A percentile compares a stretch with the other conserved stretches of the same genome.
Evolutionary conservation across 1,140 invertebrate genomes (phyloP).

Genomic region (Conus betulinus): DNA sequence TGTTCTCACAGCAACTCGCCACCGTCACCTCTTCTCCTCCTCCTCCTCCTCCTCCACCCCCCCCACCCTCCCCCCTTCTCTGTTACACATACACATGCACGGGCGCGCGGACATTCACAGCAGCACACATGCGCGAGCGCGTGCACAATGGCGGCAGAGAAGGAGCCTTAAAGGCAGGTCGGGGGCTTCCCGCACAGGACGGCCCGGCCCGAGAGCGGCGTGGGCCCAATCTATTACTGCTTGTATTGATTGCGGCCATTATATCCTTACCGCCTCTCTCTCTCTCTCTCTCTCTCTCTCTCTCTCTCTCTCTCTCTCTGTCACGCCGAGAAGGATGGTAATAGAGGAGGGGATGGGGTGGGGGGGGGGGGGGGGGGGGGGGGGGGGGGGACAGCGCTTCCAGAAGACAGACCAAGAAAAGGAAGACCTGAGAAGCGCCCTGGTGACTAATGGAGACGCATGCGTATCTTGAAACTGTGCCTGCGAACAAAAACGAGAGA

Average conservation of each 20-base stretch:
- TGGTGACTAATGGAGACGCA: not conserved
- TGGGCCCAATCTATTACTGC: not conserved
- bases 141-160: not conserved
- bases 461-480: too few species aligned
- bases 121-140: not conserved
- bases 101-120: not conserved
- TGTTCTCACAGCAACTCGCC: too few species aligned
- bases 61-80: not conserved
- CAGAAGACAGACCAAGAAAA: not conserved
- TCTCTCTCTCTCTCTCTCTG: too few species aligned
- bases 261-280: not conserved
- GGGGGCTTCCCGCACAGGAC: not conserved
- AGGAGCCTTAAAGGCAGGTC: not conserved
- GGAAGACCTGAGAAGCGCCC: not conserved
- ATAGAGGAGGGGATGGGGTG: not conserved
- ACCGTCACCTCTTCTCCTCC: too few species aligned
- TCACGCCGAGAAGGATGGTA: too few species aligned
- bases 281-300: too few species aligned
- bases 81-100: not conserved
- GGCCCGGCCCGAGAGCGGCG: not conserved
- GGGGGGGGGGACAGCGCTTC: not conserved
- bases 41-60: too few species aligned
- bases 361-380: not conserved
- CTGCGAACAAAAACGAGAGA: not conserved
- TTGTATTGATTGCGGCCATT: not conserved